A percentile compares a stretch with the other conserved stretches of the same genome.
Conservation (phyloP, 64 coral and sea anemone species). For the Stichodactyla mertensii region DNA sequence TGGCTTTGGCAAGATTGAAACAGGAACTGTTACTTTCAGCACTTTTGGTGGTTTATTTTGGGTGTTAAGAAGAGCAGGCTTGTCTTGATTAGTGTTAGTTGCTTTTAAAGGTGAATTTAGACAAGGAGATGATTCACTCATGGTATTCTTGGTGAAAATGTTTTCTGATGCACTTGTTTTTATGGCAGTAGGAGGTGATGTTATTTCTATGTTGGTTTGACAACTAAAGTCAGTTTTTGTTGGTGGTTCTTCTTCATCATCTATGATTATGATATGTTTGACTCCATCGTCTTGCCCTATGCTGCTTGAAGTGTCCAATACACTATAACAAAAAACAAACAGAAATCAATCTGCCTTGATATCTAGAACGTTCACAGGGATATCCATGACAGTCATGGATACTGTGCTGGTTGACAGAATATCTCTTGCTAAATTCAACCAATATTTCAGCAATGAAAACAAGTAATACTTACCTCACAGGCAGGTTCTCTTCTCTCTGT, state of each 20-base stretch:
- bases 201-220: not conserved
- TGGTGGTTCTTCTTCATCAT: not conserved
- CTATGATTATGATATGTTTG: slow-evolving; percentile 3
- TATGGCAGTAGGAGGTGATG: not conserved
- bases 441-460: not conserved
- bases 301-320: not conserved
- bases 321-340: not conserved
- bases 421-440: too few relatives aligned
- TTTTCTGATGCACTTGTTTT: not conserved
- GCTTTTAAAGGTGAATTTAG: not conserved
- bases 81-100: not conserved
- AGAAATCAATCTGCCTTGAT: not conserved
- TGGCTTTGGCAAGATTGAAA: not conserved
- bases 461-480: not conserved
- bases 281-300: not conserved
- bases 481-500: not conserved
- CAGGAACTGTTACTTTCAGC: not conserved
- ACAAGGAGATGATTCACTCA: not conserved
- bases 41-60: not conserved
- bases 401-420: too few relatives aligned
- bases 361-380: too few relatives aligned
- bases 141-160: not conserved
- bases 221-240: not conserved
- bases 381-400: too few relatives aligned
- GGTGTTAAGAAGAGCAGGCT: not conserved